phyloP scores from a whole-genome alignment of 2,797 vertebrate genomes.

The Clarias fuscus region DNA sequence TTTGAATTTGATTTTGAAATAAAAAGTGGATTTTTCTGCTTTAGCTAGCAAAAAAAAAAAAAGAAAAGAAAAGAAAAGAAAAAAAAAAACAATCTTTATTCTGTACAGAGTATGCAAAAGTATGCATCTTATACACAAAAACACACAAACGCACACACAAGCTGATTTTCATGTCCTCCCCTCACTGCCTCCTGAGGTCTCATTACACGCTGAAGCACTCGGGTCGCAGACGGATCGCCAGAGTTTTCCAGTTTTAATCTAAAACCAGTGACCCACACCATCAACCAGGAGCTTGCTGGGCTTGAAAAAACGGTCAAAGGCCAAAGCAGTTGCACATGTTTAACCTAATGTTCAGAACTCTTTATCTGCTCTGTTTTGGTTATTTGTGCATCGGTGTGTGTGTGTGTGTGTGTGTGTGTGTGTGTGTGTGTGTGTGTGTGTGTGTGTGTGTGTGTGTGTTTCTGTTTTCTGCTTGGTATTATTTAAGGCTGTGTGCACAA shows the following conservation, averaged over 20 bases:
- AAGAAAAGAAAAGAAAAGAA: not conserved
- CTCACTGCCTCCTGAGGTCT: constrained; percentile 25
- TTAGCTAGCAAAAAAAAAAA: not conserved
- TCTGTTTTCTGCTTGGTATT: not conserved
- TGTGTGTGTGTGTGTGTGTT: not conserved
- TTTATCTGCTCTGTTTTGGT: not conserved
- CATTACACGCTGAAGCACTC: constrained; percentile 38
- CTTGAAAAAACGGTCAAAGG: constrained; percentile 4
- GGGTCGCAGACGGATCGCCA: constrained; percentile 18
- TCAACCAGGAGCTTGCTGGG: constrained; percentile 25
- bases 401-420: not conserved
- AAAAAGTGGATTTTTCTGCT: not conserved
- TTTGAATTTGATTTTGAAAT: no score
- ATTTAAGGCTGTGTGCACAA: not conserved
- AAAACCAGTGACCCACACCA: constrained; percentile 40
- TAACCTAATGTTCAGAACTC: constrained; percentile 29
- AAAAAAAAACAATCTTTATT: not conserved
- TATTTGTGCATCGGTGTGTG: not conserved
- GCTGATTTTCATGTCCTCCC: constrained; percentile 1
- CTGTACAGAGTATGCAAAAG: not conserved
- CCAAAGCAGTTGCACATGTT: constrained; percentile 26
- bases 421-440: not conserved
- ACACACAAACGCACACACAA: not conserved
- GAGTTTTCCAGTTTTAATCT: constrained; percentile 16
- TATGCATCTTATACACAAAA: constrained; percentile 1